Conservation (phyloP, 2,113 vertebrate species). For the Gobio gobio region DNA sequence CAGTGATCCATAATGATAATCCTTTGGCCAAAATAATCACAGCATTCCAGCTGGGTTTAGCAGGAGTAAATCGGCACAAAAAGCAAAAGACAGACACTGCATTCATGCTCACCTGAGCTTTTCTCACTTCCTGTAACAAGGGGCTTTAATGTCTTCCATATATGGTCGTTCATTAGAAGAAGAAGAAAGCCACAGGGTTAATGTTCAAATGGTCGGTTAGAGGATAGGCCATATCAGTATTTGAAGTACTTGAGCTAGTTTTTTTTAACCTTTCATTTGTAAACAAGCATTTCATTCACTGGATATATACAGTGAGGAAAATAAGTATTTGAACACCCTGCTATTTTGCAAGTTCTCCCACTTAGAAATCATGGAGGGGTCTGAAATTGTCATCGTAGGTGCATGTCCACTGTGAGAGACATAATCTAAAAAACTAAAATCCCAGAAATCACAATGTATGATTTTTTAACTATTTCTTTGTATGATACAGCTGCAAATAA, state of each 20-base stretch:
- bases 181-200: neutral
- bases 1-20: slow-evolving; percentile 47
- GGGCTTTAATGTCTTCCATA: neutral
- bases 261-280: neutral
- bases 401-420: too few species aligned
- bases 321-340: too few species aligned
- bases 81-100: neutral
- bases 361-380: too few species aligned
- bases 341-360: too few species aligned
- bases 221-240: neutral
- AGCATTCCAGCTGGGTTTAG: neutral
- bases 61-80: neutral
- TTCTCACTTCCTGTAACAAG: neutral
- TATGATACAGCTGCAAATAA: too few species aligned
- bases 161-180: neutral
- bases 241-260: neutral
- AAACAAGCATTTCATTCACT: neutral
- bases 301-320: neutral
- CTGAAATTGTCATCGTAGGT: too few species aligned
- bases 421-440: too few species aligned
- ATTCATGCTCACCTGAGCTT: neutral
- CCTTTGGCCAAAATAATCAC: slow-evolving; percentile 6
- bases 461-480: too few species aligned
- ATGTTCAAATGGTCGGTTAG: neutral
- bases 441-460: too few species aligned